Conservation (phyloP, 2,113 vertebrate genomes). For the Corvus moneduloides region DNA sequence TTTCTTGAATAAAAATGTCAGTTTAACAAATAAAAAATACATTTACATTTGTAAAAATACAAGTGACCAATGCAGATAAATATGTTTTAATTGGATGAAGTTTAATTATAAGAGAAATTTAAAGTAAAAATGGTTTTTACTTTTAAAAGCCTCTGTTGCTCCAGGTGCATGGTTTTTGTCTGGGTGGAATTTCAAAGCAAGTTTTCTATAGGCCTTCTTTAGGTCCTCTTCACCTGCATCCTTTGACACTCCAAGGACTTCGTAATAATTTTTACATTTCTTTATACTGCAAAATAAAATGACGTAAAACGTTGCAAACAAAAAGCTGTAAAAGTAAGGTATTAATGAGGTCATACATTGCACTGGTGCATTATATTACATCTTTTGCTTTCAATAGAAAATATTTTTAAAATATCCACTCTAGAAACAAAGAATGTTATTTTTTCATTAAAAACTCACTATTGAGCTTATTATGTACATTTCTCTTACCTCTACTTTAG, state of each 20-base stretch:
- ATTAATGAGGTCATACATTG: not conserved
- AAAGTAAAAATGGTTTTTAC: slow-evolving; percentile 71
- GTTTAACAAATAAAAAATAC: not conserved
- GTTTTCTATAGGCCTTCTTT: slow-evolving; percentile 95
- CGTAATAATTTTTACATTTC: slow-evolving; percentile 94
- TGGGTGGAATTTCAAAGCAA: slow-evolving; percentile 96
- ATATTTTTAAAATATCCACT: not conserved
- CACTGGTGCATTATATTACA: not conserved
- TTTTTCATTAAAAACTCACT: not conserved
- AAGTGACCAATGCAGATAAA: not conserved
- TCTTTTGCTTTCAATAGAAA: not conserved
- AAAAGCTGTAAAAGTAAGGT: not conserved
- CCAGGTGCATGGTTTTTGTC: slow-evolving; percentile 97
- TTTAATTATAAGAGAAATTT: not conserved
- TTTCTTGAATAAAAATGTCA: not conserved
- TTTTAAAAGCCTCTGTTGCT: slow-evolving; percentile 99
- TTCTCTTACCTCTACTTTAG: not conserved
- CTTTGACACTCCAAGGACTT: slow-evolving; percentile 90
- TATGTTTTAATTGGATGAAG: not conserved
- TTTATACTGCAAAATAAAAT: slow-evolving; percentile 86
- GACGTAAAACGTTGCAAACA: not conserved
- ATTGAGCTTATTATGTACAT: not conserved
- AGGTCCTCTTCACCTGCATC: slow-evolving; percentile 93
- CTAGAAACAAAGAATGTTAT: not conserved
- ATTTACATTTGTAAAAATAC: not conserved